Evolutionary conservation across 1,140 invertebrate genomes (phyloP).

Genomic region (Triops longicaudatus): DNA sequence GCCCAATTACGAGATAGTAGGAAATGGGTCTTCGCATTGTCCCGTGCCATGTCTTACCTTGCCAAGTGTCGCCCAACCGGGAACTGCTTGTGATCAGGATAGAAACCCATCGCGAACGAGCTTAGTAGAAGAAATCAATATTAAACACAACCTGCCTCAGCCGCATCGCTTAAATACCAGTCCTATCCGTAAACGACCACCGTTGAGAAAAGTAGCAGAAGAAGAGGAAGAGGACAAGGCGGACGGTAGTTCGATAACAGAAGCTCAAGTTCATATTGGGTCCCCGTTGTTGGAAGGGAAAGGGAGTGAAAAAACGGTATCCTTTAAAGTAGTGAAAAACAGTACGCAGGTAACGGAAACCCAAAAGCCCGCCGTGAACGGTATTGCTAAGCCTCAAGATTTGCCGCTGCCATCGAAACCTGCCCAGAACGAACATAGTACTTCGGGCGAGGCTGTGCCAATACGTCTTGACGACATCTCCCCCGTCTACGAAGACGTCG

Average conservation of each 20-base stretch:
- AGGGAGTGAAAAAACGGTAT: not conserved
- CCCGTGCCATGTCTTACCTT: not conserved
- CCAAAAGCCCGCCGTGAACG: not conserved
- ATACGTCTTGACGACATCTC: conserved; percentile 31
- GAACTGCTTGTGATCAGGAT: not conserved
- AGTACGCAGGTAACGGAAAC: not conserved
- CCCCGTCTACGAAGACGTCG: conserved; percentile 59
- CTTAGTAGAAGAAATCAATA: not conserved
- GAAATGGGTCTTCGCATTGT: not conserved
- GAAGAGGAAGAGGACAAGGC: not conserved
- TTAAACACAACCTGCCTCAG: not conserved
- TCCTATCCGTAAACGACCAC: not conserved
- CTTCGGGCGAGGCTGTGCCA: not conserved
- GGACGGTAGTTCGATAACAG: not conserved
- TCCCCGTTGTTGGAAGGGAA: not conserved
- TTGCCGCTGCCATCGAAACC: not conserved
- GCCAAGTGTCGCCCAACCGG: not conserved
- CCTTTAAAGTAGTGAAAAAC: conserved; percentile 14
- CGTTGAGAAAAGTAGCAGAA: not conserved
- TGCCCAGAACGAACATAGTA: not conserved
- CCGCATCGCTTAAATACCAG: not conserved
- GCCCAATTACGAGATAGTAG: not conserved
- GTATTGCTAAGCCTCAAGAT: not conserved
- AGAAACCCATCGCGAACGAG: not conserved
- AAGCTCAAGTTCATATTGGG: not conserved